Evolutionary conservation across 2,888 invertebrate genomes (phyloP), one percentile per base, ranked within the genome.

Genomic region (Macaria liturata): DNA sequence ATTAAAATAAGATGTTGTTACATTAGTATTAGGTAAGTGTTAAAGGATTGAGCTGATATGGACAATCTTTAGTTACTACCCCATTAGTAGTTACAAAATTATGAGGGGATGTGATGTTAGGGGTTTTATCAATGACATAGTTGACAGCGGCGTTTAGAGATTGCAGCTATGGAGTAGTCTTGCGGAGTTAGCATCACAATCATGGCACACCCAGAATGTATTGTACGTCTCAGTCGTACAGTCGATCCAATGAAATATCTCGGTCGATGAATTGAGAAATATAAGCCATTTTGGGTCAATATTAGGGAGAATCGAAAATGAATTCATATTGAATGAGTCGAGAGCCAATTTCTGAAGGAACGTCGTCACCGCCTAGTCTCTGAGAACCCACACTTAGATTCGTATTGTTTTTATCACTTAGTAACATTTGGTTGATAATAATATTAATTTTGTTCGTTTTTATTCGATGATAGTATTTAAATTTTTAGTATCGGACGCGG

Each of bases 11-110:
- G 88, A 87, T 84, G 89, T 91, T 91, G 91, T 91, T 91, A 90
- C 89, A 91, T 90, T 91, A 91, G 89, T 91, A 87, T 89, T 91
- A 91, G 90, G 76, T 91, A 91, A 91, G 91, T 91, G 91, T 91
- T 91, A 89, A 91, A 88, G 86, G 88, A 90, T 90, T 60, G 59
- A 60, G 59, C 59, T 60, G 55, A 60, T 56, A 55, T 90, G 90
- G 91, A 91, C 90, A 90, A 89, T 88, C 91, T 89, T 91, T 83
- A 85, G 91, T 91, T 91, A 91, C 90, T 91, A 87, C 90, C 88
- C 88, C 81, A 82, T 81, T 81, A 78, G 84, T 91, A 90, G 88
- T 86, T 66, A 86, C 87, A 80, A 89, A 88, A 90, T 87, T 84
- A 75, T 86, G 87, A 88, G 88, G 84, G 87, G 86, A 84, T 86